These are phyloP conservation scores for Pteropus alecto DNA, from an alignment of 2,113 vertebrate species.

Conservation along the genomic window DNA sequence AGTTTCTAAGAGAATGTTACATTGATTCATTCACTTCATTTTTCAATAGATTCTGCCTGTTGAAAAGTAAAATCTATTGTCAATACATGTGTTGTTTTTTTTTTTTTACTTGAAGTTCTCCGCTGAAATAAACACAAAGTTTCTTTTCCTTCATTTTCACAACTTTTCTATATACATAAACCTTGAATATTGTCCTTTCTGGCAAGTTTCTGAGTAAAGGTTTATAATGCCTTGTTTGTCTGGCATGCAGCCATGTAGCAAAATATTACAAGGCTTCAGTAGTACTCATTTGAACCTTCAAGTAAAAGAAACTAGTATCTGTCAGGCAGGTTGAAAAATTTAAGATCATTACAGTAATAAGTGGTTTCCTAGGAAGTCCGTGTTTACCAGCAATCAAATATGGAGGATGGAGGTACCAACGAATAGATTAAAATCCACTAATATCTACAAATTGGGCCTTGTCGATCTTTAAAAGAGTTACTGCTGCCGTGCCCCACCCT, in stretches of 20 bases:
- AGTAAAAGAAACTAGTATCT: not conserved
- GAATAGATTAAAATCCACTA: not conserved
- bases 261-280: not conserved
- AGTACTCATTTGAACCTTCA: not conserved
- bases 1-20: not conserved
- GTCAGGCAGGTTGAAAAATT: not conserved
- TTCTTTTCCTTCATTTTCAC: not conserved
- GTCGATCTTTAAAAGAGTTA: not conserved
- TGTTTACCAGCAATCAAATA: not conserved
- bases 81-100: not conserved
- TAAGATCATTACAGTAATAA: not conserved
- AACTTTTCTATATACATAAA: not conserved
- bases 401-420: not conserved
- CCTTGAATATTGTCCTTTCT: not conserved
- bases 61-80: not conserved
- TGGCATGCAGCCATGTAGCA: not conserved
- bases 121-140: constrained; percentile 36
- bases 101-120: constrained; percentile 4
- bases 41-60: not conserved
- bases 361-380: not conserved
- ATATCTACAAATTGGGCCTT: not conserved
- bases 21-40: constrained; percentile 10
- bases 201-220: not conserved
- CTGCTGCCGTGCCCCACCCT: not conserved
- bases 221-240: not conserved